These are phyloP conservation scores for Tetropium fuscum DNA, from an alignment of 2,888 invertebrate species.

Conservation along the genomic window DNA sequence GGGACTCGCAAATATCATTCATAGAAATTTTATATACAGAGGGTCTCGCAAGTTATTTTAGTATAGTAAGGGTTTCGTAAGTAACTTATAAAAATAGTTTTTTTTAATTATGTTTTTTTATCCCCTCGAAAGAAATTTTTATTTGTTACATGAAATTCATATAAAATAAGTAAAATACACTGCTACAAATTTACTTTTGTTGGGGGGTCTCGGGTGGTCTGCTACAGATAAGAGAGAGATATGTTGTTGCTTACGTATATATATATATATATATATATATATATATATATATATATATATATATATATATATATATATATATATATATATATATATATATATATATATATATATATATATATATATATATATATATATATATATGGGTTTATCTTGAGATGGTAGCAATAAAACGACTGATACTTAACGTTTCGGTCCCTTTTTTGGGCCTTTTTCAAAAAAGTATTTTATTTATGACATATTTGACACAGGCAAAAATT, in stretches of 20 bases:
- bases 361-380: too few relatives aligned
- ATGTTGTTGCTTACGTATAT: neutral
- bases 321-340: too few relatives aligned
- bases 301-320: too few relatives aligned
- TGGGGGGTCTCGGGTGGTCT: neutral
- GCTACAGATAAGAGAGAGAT: neutral
- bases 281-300: too few relatives aligned
- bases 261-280: neutral
- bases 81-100: neutral
- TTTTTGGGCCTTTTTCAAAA: too few relatives aligned
- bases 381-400: too few relatives aligned
- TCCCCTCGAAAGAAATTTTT: neutral
- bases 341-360: too few relatives aligned
- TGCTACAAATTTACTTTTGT: neutral
- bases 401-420: too few relatives aligned
- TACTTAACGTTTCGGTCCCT: too few relatives aligned
- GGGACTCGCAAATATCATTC: conserved; percentile 8
- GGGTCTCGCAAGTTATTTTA: neutral
- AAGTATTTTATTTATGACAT: too few relatives aligned
- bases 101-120: neutral
- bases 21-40: neutral
- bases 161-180: neutral
- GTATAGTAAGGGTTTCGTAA: neutral
- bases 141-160: neutral
- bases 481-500: too few relatives aligned